Percentiles rank a stretch among this genome's conserved stretches.
Conservation (phyloP, 1,140 invertebrate species). For the Grapholita molesta region DNA sequence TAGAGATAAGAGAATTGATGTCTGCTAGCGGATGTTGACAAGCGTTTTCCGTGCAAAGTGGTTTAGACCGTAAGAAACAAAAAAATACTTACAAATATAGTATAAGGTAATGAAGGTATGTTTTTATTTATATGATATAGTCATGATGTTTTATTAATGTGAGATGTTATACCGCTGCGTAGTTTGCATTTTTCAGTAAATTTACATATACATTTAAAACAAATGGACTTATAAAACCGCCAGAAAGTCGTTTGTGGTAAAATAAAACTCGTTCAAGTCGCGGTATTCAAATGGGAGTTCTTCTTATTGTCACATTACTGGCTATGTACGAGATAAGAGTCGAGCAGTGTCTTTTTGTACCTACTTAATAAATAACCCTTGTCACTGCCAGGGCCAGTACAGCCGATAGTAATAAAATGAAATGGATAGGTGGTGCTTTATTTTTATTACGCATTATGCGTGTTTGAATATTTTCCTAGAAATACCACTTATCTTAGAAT, state of each 20-base stretch:
- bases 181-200: not conserved
- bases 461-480: not conserved
- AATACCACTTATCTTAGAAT: not conserved
- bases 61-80: not conserved
- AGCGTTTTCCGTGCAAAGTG: not conserved
- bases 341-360: not conserved
- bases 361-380: not conserved
- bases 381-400: not conserved
- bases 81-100: too few species aligned
- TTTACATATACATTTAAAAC: not conserved
- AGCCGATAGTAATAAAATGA: not conserved
- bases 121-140: not conserved
- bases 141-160: too few species aligned
- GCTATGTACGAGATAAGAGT: not conserved
- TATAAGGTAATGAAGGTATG: too few species aligned
- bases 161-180: too few species aligned
- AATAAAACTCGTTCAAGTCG: not conserved
- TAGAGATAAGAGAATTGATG: not conserved
- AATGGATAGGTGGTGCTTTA: not conserved
- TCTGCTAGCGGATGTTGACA: not conserved
- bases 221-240: not conserved
- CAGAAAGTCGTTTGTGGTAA: not conserved
- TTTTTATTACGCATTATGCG: not conserved
- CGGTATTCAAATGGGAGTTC: not conserved
- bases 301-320: constrained; percentile 2